Evolutionary conservation across 2,888 invertebrate species (phyloP).

Genomic region (Esperia sulphurella): DNA sequence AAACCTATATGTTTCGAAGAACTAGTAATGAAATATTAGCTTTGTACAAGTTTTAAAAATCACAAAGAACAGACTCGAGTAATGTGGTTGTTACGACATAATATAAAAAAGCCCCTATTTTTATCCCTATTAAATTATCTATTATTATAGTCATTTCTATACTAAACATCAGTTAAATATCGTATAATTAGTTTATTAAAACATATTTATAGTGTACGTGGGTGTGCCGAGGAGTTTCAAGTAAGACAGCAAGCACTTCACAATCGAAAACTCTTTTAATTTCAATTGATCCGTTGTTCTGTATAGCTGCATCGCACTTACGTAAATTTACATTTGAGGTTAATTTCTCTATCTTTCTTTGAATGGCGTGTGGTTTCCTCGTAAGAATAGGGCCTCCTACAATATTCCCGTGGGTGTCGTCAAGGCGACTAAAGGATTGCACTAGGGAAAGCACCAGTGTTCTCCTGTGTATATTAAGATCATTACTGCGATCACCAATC

Average conservation of each 20-base stretch:
- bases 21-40: slow-evolving; percentile 32
- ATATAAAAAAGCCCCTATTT: slow-evolving; percentile 57
- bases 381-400: no score
- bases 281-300: no score
- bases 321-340: background rate
- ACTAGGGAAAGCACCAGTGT: no score
- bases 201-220: slow-evolving; percentile 7
- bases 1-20: slow-evolving; percentile 37
- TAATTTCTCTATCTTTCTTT: no score
- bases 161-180: slow-evolving; percentile 56
- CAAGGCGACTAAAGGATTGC: no score
- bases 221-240: background rate
- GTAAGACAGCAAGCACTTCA: background rate
- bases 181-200: slow-evolving; percentile 41
- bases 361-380: no score
- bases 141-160: slow-evolving; percentile 63
- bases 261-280: background rate
- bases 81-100: slow-evolving; percentile 21
- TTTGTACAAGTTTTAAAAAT: slow-evolving; percentile 29
- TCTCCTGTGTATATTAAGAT: no score
- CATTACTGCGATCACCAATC: no score
- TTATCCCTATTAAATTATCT: slow-evolving; percentile 68
- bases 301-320: no score
- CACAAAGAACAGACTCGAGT: slow-evolving; percentile 17
- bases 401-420: no score